Base-by-base conservation (phyloP, 2,113 vertebrate genomes). In the Pomatorhinus ruficollis region DNA sequence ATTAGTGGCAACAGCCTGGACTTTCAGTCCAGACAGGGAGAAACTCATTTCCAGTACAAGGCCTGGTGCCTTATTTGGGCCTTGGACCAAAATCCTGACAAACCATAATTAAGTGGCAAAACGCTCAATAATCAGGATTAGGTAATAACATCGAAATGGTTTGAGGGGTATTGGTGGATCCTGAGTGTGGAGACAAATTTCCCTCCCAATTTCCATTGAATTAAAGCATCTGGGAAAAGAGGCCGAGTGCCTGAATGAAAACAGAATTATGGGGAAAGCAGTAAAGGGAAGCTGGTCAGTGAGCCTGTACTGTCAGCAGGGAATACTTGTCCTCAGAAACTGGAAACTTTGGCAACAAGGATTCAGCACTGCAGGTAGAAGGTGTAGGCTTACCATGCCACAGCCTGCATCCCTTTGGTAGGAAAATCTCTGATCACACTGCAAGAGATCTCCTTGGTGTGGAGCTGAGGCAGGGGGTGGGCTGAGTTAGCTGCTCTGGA, bases 141-240 rank as follows among this genome's bases (percentile, higher is more conserved):
- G 71, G 71, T 74, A 91, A 91, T 80, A 90, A 91, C 84, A 93
- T 28, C 66, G 39, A 54, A 77, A 91, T 37, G 6, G 42, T 83
- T 95, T 83, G 82, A 56, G 63, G 50, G 89, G 54, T 59, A 33
- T 83, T 27, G 44, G 60, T 4, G 23, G 54, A 33, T 76, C 63
- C 47, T 88, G 82, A 64, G 79, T 64, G 71, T 9, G 17, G 72
- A 96, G 39, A 83, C 47, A 95, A 88, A 95, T 88, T 90, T 83
- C 9, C 15, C 40, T 93, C 71, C 76, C 22, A 70, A 40, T 80
- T 77, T 90, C 82, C 59, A 77, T 30, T 90, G 78, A 85, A 90
- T 83, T 84, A 75, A 86, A 81, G 54, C 56, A 88, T 79, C 16
- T 89, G 50, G 70, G n/a, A 30, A 79, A 87, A 76, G 87, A 85